These are phyloP conservation scores for Meta bourneti DNA, from an alignment of 2,888 invertebrate genomes.

Conservation along the genomic window DNA sequence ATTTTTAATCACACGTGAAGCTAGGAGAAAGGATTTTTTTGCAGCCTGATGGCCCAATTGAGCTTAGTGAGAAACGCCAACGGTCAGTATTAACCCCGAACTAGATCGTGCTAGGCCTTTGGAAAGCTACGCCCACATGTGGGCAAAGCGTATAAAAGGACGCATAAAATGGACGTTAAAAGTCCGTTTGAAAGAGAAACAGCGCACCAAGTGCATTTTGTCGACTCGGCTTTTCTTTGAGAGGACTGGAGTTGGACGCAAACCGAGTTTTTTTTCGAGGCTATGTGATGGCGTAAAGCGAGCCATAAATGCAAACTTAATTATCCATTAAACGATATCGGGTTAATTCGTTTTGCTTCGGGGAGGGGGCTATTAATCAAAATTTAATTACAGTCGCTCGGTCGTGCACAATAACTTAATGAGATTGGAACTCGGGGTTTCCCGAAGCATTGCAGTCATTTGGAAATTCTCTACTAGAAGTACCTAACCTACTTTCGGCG, in stretches of 20 bases:
- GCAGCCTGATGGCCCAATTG: no score
- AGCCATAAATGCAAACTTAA: constrained; percentile 22
- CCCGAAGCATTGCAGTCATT: background rate
- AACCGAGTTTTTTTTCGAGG: constrained; percentile 27
- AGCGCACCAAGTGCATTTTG: constrained; percentile 6
- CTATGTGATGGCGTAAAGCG: constrained; percentile 21
- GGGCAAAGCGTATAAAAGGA: constrained; percentile 27
- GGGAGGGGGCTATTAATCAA: constrained; percentile 57
- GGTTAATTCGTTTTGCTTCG: constrained; percentile 53
- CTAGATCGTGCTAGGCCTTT: constrained; percentile 20
- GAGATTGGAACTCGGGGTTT: constrained; percentile 36
- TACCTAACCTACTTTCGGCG: no score
- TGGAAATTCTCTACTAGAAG: background rate
- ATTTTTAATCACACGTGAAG: no score
- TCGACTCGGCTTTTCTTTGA: constrained; percentile 17
- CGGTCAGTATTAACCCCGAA: background rate
- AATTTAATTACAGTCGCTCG: constrained; percentile 65
- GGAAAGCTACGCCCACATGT: background rate
- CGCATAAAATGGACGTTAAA: constrained; percentile 46
- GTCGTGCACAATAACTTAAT: constrained; percentile 55
- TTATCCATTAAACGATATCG: constrained; percentile 57
- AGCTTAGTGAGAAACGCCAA: background rate
- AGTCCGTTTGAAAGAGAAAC: constrained; percentile 11
- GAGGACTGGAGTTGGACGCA: background rate
- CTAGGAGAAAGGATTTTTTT: no score